phyloP scores from a whole-genome alignment of 2,113 vertebrate species.

The Pomatostomus ruficeps region DNA sequence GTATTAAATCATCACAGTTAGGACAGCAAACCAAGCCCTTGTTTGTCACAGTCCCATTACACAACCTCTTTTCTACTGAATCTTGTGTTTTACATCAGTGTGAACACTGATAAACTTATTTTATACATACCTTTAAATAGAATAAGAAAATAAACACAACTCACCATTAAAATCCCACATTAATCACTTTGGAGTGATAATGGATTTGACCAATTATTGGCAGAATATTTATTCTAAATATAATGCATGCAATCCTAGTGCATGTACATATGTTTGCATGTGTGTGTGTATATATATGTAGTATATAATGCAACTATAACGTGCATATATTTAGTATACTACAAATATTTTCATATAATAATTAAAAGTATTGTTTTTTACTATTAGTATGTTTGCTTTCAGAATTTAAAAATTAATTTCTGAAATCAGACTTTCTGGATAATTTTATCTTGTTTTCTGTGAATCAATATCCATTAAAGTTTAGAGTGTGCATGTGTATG shows the following conservation, averaged over 20 bases:
- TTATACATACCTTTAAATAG: background rate
- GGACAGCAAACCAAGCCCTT: background rate
- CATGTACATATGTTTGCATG: background rate
- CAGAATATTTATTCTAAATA: background rate
- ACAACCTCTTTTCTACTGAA: background rate
- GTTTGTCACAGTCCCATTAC: background rate
- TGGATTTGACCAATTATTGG: background rate
- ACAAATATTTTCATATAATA: background rate
- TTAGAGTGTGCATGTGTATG: background rate
- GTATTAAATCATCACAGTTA: background rate
- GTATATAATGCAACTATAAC: background rate
- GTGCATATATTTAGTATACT: background rate
- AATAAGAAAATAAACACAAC: background rate
- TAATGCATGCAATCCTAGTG: background rate
- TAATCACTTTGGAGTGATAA: background rate
- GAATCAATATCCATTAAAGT: background rate
- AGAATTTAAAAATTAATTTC: background rate
- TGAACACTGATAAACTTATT: background rate
- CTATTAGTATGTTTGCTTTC: background rate
- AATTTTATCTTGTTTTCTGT: background rate
- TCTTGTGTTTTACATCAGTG: background rate
- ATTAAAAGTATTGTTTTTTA: background rate
- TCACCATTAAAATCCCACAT: background rate
- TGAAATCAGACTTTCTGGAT: background rate
- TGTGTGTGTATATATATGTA: background rate